Evolutionary conservation across 2,888 invertebrate species (phyloP).

Genomic region (Cosmorhoe ocellata): DNA sequence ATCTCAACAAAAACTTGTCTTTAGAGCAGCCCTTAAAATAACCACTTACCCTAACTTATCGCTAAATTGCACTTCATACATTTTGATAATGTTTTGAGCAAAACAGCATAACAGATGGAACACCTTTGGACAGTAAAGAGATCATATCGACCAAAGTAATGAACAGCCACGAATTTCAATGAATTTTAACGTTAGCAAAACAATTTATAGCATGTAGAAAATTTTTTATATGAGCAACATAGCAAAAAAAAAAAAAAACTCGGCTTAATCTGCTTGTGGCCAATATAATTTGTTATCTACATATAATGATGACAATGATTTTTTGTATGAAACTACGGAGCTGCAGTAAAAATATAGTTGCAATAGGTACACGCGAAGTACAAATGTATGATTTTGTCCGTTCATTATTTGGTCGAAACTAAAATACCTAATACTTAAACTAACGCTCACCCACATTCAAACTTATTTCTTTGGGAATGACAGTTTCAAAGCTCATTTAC

Average conservation of each 20-base stretch:
- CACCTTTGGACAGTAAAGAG: slow-evolving; percentile 22
- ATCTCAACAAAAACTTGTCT: background rate
- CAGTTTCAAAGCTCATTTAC: slow-evolving; percentile 2
- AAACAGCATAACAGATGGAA: slow-evolving; percentile 20
- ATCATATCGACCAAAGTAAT: slow-evolving; percentile 20
- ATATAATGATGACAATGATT: too few relatives aligned
- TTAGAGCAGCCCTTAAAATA: background rate
- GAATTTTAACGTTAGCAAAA: too few relatives aligned
- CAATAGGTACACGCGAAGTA: too few relatives aligned
- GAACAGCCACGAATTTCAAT: background rate
- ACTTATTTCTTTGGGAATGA: slow-evolving; percentile 9
- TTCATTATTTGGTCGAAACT: slow-evolving; percentile 11
- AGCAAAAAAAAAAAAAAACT: too few relatives aligned
- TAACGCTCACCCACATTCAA: slow-evolving; percentile 8
- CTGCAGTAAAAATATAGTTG: too few relatives aligned
- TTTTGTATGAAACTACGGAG: too few relatives aligned
- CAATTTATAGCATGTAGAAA: too few relatives aligned
- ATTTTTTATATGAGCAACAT: too few relatives aligned
- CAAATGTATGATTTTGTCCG: background rate
- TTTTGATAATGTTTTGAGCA: slow-evolving; percentile 27
- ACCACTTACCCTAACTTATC: slow-evolving; percentile 7
- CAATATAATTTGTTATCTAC: too few relatives aligned
- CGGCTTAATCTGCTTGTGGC: too few relatives aligned
- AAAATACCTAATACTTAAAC: slow-evolving; percentile 1
- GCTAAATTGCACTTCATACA: slow-evolving; percentile 23